A percentile compares a stretch with the other conserved stretches of the same genome.
These are phyloP conservation scores for Agrenia bidenticulata DNA, from an alignment of 2,888 invertebrate genomes.

Conservation along the genomic window DNA sequence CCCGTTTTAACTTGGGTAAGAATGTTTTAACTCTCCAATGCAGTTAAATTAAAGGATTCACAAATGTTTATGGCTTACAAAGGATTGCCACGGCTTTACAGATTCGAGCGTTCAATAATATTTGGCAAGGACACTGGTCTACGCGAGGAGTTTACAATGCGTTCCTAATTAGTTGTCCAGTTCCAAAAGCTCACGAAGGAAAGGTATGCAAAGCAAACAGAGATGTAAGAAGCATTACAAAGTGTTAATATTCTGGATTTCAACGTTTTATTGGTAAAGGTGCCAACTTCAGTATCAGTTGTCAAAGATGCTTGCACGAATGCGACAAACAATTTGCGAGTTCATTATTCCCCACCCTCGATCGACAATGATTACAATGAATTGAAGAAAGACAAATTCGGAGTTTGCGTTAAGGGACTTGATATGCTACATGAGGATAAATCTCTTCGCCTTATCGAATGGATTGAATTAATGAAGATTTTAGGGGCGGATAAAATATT, in stretches of 20 bases:
- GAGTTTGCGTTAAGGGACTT: slow-evolving; percentile 58
- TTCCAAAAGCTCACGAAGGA: slow-evolving; percentile 71
- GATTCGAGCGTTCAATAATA: slow-evolving; percentile 77
- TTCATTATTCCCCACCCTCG: slow-evolving; percentile 53
- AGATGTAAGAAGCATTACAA: no score
- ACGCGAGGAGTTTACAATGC: slow-evolving; percentile 90
- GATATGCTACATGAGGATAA: slow-evolving; percentile 55
- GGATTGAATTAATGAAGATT: slow-evolving; percentile 57
- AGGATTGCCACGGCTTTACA: no score
- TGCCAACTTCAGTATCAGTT: slow-evolving; percentile 55
- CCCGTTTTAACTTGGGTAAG: slow-evolving; percentile 51
- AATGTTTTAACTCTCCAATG: no score
- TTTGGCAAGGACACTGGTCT: slow-evolving; percentile 93
- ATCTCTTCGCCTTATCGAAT: slow-evolving; percentile 57
- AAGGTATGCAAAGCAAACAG: no score
- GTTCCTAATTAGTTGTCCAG: slow-evolving; percentile 82
- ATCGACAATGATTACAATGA: no score
- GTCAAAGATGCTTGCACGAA: slow-evolving; percentile 55
- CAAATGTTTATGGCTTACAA: no score
- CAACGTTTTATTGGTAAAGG: slow-evolving; percentile 1
- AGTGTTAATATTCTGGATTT: no score
- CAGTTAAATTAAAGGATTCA: no score
- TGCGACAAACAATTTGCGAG: slow-evolving; percentile 55
- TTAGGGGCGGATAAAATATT: slow-evolving; percentile 58
- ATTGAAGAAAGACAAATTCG: slow-evolving; percentile 52